These are phyloP conservation scores for Tridacna gigas DNA, from an alignment of 2,888 invertebrate genomes.

Conservation along the genomic window DNA sequence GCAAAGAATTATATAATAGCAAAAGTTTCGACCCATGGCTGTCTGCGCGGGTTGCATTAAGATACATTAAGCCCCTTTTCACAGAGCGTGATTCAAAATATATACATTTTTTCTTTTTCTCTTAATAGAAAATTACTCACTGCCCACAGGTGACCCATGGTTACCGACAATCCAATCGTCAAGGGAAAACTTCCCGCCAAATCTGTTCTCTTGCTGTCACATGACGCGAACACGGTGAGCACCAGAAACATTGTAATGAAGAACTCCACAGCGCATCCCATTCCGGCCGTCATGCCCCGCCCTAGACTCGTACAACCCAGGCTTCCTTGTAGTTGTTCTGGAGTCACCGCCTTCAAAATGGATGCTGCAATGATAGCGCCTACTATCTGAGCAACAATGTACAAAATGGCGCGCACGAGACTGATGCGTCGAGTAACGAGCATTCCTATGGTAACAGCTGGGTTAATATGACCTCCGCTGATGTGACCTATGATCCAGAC, in stretches of 20 bases:
- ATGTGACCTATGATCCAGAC: slow-evolving; percentile 93
- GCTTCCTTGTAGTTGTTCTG: slow-evolving; percentile 90
- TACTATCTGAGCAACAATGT: slow-evolving; percentile 95
- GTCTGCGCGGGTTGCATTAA: too few species aligned
- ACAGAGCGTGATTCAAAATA: too few species aligned
- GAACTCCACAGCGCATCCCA: slow-evolving; percentile 93
- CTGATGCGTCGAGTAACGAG: slow-evolving; percentile 92
- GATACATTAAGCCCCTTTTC: too few species aligned
- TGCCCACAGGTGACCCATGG: slow-evolving; percentile 93
- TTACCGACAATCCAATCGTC: slow-evolving; percentile 94
- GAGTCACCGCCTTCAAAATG: slow-evolving; percentile 88
- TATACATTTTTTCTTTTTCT: too few species aligned
- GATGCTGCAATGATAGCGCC: slow-evolving; percentile 97
- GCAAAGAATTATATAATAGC: too few species aligned
- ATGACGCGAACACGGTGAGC: slow-evolving; percentile 92
- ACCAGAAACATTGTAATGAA: slow-evolving; percentile 94
- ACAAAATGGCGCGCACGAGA: slow-evolving; percentile 90
- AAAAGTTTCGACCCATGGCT: too few species aligned
- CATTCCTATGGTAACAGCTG: slow-evolving; percentile 87
- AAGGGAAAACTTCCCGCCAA: slow-evolving; percentile 91
- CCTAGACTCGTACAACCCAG: slow-evolving; percentile 90
- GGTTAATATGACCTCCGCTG: slow-evolving; percentile 88
- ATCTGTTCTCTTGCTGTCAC: slow-evolving; percentile 92
- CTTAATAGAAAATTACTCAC: slow-evolving; percentile 89
- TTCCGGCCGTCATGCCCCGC: slow-evolving; percentile 86